Conservation (phyloP, 2,888 invertebrate species). For the Stegophylla sp. region DNA sequence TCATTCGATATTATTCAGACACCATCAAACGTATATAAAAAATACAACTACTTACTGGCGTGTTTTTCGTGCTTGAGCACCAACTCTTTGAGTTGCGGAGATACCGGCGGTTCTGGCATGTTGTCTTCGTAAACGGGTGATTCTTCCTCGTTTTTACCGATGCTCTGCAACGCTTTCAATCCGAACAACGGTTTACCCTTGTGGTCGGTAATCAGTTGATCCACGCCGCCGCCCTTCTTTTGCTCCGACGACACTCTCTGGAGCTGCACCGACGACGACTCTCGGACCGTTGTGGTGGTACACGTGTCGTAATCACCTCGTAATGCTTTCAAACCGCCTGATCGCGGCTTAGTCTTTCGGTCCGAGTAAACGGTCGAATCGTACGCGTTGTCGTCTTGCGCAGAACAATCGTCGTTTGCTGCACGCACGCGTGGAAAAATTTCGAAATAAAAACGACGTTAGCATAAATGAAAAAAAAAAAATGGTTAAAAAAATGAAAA, state of each 20-base stretch:
- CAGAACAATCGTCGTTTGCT: constrained; percentile 6
- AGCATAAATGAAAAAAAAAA: not conserved
- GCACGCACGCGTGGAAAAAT: no score
- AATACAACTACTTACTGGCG: constrained; percentile 62
- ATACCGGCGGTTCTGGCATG: constrained; percentile 63
- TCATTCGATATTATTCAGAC: no score
- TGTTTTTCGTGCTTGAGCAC: constrained; percentile 63
- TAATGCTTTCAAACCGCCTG: constrained; percentile 65
- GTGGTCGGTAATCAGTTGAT: constrained; percentile 62
- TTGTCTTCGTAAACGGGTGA: constrained; percentile 60
- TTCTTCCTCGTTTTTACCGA: constrained; percentile 59
- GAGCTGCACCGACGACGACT: constrained; percentile 4
- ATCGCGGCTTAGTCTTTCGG: constrained; percentile 64
- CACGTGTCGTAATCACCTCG: constrained; percentile 60
- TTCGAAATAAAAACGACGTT: not conserved
- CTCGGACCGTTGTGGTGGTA: not conserved
- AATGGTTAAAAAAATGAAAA: no score
- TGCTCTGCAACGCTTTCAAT: constrained; percentile 64
- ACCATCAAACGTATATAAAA: not conserved
- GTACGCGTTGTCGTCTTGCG: not conserved
- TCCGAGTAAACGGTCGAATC: constrained; percentile 58
- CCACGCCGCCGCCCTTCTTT: constrained; percentile 60
- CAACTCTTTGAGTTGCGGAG: constrained; percentile 63
- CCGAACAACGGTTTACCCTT: constrained; percentile 65
- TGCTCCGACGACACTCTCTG: constrained; percentile 33